Base-by-base conservation (phyloP, 2,797 vertebrate genomes). In the Micromesistius poutassou region DNA sequence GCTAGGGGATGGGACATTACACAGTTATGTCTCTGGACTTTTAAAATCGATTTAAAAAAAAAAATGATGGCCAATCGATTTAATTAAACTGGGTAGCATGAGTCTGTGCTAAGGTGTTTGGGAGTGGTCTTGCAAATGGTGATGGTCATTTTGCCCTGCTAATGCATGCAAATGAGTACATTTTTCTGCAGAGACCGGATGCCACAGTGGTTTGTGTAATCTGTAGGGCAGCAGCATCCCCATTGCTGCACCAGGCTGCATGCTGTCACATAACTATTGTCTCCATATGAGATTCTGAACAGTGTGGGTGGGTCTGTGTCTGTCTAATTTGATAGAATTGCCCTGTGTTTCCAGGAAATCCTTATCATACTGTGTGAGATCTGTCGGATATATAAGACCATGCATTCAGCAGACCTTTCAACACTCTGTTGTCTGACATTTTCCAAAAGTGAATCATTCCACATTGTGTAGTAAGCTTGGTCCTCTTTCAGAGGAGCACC, bases 141-240 rank as follows among this genome's bases (percentile, higher is more conserved):
- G 42, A 46, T 46, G 46, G 46, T 50, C 5, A 28, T 70, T 4
- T 70, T 66, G 62, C 19, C 62, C 62, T 66, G 46, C 46, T 50
- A 50, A 50, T 50, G 16, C 66, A 28, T 30, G 9, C 66, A 70
- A 70, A 70, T 9, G 12, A 30, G 30, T 62, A 31, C 30, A 55
- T 19, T 7, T 38, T 10, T 35, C 36, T 36, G 22, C 36, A 30
- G 35, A 72, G 30, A 30, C 35, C 3, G 33, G 33, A 10, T 68
- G 28, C 12, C 66, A 38, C 66, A 42, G 75, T 40, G 72, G 55
- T 73, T 33, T 70, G 68, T 40, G 8, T 81, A 76, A 75, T 81
- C 76, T 78, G 35, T 36, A 40, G 70, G 9, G 38, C 40, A 42
- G 35, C 19, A 28, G 25, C 35, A 14, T 38, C 28, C 7, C 74